A percentile compares a stretch with the other conserved stretches of the same genome.
phyloP scores from a whole-genome alignment of 64 coral and sea anemone species.

The Dendronephthya gigantea region DNA sequence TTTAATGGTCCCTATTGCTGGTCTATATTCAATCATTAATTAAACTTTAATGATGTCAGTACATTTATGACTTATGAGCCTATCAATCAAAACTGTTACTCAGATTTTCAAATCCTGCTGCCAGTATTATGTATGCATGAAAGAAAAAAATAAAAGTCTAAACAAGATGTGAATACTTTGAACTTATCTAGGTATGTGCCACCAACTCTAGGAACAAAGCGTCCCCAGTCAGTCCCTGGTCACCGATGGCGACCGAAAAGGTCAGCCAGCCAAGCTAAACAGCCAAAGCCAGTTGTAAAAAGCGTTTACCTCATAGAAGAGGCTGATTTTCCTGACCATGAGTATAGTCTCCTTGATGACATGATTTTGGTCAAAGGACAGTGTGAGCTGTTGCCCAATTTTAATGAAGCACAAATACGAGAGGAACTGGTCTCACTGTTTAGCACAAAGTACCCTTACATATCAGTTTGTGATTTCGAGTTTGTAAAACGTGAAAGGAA shows the following conservation, averaged over 20 bases:
- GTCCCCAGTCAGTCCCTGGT: background rate
- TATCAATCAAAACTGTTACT: too few species aligned
- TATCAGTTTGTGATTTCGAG: constrained; percentile 25
- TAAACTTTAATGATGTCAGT: too few species aligned
- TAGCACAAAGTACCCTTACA: constrained; percentile 15
- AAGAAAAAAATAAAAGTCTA: too few species aligned
- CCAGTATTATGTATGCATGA: too few species aligned
- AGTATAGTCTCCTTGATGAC: background rate
- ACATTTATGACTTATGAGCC: too few species aligned
- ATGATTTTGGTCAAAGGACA: background rate
- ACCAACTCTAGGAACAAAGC: background rate
- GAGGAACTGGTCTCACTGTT: constrained; percentile 18
- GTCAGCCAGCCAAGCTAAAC: background rate
- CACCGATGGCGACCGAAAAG: background rate
- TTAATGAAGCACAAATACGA: background rate
- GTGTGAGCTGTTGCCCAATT: background rate
- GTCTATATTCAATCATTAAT: too few species aligned
- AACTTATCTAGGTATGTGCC: too few species aligned
- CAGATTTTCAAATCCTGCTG: too few species aligned
- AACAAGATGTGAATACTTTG: too few species aligned
- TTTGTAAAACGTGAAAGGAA: constrained; percentile 37
- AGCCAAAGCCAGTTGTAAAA: background rate
- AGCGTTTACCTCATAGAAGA: background rate
- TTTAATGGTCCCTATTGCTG: too few species aligned
- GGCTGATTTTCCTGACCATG: background rate